Percentiles rank a stretch among this genome's conserved stretches.
These are phyloP conservation scores for Prionailurus bengalensis DNA, from an alignment of 2,113 vertebrate species.

Conservation along the genomic window DNA sequence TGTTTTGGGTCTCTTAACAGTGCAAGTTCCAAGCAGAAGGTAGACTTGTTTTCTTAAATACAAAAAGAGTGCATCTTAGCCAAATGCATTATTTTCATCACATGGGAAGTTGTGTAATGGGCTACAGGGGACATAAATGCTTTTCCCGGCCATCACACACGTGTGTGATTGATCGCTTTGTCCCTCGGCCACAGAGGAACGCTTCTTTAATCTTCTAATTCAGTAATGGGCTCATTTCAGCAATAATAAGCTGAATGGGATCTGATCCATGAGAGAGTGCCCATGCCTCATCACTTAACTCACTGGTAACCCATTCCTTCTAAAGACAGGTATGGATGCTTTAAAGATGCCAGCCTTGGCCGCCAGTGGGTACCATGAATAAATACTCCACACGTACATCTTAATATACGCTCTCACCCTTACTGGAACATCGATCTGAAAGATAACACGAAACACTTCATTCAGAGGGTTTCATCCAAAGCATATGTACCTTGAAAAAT, in stretches of 20 bases:
- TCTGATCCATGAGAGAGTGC: rapidly evolving
- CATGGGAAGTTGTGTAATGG: not conserved
- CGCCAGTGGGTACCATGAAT: rapidly evolving
- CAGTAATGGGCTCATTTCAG: rapidly evolving
- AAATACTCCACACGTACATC: not conserved
- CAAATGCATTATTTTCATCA: rapidly evolving
- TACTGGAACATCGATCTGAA: not conserved
- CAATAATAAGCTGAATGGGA: too few species aligned
- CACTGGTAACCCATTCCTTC: too few species aligned
- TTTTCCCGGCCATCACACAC: too few species aligned
- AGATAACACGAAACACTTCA: too few species aligned
- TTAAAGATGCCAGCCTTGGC: not conserved
- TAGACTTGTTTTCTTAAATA: not conserved
- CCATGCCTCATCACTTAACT: rapidly evolving
- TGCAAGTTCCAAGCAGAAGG: too few species aligned
- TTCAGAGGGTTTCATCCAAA: too few species aligned
- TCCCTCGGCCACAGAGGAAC: rapidly evolving
- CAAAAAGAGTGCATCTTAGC: not conserved
- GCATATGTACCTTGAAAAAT: not conserved
- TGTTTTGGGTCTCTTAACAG: not conserved
- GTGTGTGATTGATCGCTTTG: rapidly evolving
- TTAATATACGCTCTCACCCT: not conserved
- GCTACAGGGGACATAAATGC: rapidly evolving
- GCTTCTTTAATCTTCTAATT: too few species aligned
- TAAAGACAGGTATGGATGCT: rapidly evolving